Conservation (phyloP, 1,140 invertebrate species). For the Chironomus striatipennis region DNA sequence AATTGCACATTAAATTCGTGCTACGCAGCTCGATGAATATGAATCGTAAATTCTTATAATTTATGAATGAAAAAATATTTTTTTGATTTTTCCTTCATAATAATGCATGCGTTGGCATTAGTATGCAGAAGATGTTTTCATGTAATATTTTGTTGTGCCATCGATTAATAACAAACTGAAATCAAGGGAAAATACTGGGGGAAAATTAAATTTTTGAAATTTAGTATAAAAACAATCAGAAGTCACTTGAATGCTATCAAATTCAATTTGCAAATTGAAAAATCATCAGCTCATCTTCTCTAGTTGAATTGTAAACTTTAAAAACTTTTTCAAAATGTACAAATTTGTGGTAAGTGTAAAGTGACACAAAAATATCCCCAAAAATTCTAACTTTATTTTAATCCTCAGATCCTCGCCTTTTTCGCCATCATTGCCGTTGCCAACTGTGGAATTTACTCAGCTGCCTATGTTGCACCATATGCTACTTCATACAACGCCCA, state of each 20-base stretch:
- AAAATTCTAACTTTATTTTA: neutral
- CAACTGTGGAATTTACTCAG: constrained; percentile 34
- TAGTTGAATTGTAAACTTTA: neutral
- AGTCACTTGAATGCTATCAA: neutral
- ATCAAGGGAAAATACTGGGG: neutral
- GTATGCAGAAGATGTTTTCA: neutral
- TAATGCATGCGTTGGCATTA: neutral
- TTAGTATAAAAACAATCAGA: constrained; percentile 18
- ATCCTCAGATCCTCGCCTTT: constrained; percentile 35
- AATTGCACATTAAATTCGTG: neutral
- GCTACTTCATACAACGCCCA: constrained; percentile 50
- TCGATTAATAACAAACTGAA: neutral
- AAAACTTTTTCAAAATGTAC: neutral
- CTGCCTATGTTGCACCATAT: constrained; percentile 41
- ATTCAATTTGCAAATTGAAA: neutral
- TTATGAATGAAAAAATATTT: constrained; percentile 2
- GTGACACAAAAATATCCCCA: neutral
- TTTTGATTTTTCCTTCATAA: neutral
- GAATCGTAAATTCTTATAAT: neutral
- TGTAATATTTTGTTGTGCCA: neutral
- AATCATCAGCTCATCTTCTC: neutral
- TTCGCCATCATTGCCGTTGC: constrained; percentile 33
- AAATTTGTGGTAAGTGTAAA: neutral
- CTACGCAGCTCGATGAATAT: neutral
- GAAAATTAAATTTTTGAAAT: neutral